phyloP scores from a whole-genome alignment of 2,113 vertebrate genomes.

The Corythaixoides concolor region DNA sequence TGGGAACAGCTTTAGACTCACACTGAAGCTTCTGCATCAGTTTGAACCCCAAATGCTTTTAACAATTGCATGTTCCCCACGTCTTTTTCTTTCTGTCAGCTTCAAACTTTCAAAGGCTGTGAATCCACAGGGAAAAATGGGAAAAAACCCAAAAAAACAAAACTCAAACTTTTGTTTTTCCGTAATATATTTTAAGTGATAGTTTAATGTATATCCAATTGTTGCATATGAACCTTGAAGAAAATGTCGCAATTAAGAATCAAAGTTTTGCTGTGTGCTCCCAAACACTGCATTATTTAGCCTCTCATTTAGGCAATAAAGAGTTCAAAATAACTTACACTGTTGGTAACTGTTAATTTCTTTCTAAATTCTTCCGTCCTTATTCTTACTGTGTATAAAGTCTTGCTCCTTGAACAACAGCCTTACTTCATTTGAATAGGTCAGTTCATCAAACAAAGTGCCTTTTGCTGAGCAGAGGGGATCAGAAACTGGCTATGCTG shows the following conservation, averaged over 20 bases:
- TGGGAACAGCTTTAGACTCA: not conserved
- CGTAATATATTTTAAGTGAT: not conserved
- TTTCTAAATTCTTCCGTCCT: not conserved
- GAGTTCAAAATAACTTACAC: not conserved
- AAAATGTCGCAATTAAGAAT: not conserved
- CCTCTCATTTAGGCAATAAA: not conserved
- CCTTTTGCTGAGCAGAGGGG: not conserved
- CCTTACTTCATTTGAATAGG: not conserved
- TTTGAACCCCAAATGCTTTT: not conserved
- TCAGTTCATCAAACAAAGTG: not conserved
- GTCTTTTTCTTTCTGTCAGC: not conserved
- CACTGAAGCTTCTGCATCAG: not conserved
- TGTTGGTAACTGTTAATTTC: not conserved
- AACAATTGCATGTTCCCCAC: not conserved
- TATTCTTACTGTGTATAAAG: not conserved
- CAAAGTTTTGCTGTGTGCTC: not conserved
- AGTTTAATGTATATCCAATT: not conserved
- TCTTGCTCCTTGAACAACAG: not conserved
- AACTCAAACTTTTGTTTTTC: not conserved
- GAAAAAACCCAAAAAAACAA: too few relatives aligned
- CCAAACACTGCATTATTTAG: not conserved
- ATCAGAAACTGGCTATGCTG: rapidly evolving
- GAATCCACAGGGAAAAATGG: not conserved
- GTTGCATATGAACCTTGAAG: not conserved
- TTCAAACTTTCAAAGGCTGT: not conserved